Conservation (phyloP, 2,113 vertebrate species). For the Bolborhynchus lineola region DNA sequence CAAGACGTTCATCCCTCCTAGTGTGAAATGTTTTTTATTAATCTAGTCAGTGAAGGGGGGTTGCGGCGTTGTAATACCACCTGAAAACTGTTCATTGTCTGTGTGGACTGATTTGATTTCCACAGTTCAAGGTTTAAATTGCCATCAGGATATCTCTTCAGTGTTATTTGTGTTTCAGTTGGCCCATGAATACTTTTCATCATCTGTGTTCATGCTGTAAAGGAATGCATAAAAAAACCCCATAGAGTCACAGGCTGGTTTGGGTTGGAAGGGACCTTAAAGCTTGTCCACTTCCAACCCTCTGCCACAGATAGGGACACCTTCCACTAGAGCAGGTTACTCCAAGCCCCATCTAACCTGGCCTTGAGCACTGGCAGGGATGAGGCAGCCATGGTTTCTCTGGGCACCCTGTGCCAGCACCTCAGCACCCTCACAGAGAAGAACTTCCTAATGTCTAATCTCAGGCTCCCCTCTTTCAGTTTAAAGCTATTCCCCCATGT, state of each 20-base stretch:
- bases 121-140: background rate
- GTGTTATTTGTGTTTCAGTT: constrained; percentile 4
- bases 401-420: background rate
- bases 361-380: background rate
- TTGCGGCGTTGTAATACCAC: no score
- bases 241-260: no score
- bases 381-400: background rate
- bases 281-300: no score
- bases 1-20: constrained; percentile 13
- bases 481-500: background rate
- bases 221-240: background rate
- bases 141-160: background rate
- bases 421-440: background rate
- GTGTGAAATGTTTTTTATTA: no score
- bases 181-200: background rate
- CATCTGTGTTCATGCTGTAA: background rate
- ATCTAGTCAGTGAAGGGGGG: no score
- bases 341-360: background rate
- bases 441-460: background rate
- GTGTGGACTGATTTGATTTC: constrained; percentile 26
- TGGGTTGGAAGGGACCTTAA: no score
- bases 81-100: no score
- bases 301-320: background rate
- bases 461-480: background rate
- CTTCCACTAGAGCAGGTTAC: background rate